Evolutionary conservation across 2,888 invertebrate species (phyloP).

Genomic region (Horisme vitalbata): DNA sequence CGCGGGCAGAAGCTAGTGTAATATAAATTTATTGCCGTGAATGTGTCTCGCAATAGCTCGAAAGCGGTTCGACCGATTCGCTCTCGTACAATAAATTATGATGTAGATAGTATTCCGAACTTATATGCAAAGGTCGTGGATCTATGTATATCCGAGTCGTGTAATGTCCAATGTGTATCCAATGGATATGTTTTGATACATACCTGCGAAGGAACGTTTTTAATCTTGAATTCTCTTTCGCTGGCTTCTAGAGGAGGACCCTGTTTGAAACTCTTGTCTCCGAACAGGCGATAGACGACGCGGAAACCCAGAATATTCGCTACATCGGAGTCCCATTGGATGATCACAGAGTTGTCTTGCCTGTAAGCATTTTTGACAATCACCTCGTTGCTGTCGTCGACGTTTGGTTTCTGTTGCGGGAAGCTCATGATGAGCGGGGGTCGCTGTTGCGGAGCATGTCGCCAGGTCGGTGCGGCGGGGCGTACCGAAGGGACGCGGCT

Average conservation of each 20-base stretch:
- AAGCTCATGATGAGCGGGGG: slow-evolving; percentile 89
- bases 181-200: slow-evolving; percentile 6
- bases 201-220: slow-evolving; percentile 94
- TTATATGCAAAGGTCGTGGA: too few species aligned
- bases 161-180: too few species aligned
- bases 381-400: slow-evolving; percentile 88
- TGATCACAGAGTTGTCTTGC: slow-evolving; percentile 93
- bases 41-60: too few species aligned
- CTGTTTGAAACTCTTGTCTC: slow-evolving; percentile 94
- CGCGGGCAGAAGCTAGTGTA: too few species aligned
- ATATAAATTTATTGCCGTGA: too few species aligned
- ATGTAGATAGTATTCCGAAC: too few species aligned
- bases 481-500: slow-evolving; percentile 59
- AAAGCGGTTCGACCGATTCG: too few species aligned
- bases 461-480: slow-evolving; percentile 72
- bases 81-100: too few species aligned
- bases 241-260: slow-evolving; percentile 94
- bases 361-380: slow-evolving; percentile 92
- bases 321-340: slow-evolving; percentile 95
- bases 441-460: slow-evolving; percentile 81
- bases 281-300: slow-evolving; percentile 94
- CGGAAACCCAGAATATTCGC: slow-evolving; percentile 94
- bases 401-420: slow-evolving; percentile 85
- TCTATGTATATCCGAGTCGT: too few species aligned
- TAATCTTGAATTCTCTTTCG: slow-evolving; percentile 95